Percentiles rank a stretch among this genome's conserved stretches.
Evolutionary conservation across 2,797 vertebrate genomes (phyloP).

Genomic region (Myiotriccus ornatus): DNA sequence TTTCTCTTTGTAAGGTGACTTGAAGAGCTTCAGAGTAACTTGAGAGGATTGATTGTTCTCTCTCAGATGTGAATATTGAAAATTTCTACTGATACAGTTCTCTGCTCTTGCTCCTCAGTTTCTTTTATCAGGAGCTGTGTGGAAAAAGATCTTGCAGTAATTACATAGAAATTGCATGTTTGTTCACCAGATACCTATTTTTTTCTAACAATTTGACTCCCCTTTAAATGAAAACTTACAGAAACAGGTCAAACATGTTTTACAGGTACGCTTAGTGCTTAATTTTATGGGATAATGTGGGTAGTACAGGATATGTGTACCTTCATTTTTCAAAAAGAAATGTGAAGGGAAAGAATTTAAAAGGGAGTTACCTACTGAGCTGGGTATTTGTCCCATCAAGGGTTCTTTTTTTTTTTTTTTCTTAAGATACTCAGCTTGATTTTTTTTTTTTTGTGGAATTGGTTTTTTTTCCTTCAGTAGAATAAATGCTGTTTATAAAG

Average conservation of each 20-base stretch:
- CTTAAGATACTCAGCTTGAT: neutral
- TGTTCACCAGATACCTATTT: neutral
- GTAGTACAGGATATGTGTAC: neutral
- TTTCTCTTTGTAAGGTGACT: neutral
- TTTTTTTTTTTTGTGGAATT: neutral
- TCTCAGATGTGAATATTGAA: neutral
- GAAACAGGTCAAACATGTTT: neutral
- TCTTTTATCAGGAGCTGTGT: neutral
- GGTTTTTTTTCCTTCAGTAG: neutral
- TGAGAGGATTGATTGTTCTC: neutral
- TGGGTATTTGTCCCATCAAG: neutral
- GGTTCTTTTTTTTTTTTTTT: neutral
- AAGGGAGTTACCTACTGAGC: neutral
- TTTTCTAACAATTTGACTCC: neutral
- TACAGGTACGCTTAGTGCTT: neutral
- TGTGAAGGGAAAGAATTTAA: neutral
- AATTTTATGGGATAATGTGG: neutral
- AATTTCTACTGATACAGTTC: neutral
- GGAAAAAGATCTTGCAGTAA: constrained; percentile 1
- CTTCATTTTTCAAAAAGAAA: neutral
- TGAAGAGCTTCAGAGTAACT: constrained; percentile 22
- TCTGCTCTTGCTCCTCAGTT: neutral
- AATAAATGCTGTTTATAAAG: neutral
- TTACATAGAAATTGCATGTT: neutral
- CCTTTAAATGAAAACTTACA: neutral